Conservation (phyloP, 2,113 vertebrate species). For the Cephalopterus ornatus region DNA sequence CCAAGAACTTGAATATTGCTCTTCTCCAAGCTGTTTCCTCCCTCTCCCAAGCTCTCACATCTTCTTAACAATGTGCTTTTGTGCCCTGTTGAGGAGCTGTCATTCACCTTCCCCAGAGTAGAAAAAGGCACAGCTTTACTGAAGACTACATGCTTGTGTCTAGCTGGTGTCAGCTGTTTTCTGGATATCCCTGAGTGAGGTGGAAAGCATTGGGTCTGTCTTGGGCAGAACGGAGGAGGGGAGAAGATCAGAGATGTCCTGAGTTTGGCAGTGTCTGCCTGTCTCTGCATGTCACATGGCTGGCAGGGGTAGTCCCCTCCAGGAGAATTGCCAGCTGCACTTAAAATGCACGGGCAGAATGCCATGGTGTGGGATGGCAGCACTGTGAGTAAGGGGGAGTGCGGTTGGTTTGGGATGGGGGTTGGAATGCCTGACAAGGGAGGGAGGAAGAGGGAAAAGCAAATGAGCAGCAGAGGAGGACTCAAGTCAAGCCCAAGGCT, state of each 20-base stretch:
- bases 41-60: background rate
- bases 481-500: background rate
- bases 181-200: background rate
- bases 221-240: background rate
- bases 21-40: background rate
- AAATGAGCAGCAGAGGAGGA: background rate
- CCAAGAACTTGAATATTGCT: background rate
- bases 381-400: fast-evolving
- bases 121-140: background rate
- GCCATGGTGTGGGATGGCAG: background rate
- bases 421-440: background rate
- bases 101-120: background rate
- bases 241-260: background rate
- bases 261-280: background rate
- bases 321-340: background rate
- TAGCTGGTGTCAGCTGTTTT: background rate
- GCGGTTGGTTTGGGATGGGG: background rate
- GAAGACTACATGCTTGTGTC: background rate
- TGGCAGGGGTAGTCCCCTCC: background rate
- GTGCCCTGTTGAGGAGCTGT: background rate
- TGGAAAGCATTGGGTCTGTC: background rate
- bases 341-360: background rate
- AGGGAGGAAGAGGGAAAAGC: background rate
- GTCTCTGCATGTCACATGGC: background rate
- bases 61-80: background rate